phyloP scores from a whole-genome alignment of 2,113 vertebrate species.

The Caretta caretta region DNA sequence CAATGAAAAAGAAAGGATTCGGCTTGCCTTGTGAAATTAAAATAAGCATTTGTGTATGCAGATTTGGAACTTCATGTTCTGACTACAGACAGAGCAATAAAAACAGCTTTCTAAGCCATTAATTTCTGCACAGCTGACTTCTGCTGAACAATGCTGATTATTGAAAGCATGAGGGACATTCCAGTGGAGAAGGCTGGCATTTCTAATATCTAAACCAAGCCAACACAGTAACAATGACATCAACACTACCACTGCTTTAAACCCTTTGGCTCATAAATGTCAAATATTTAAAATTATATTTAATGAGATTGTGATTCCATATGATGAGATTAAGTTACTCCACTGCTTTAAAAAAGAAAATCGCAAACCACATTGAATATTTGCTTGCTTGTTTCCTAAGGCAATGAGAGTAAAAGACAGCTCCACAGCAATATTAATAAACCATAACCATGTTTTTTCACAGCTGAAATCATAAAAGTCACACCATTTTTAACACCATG shows the following conservation, averaged over 20 bases:
- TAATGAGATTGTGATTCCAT: neutral
- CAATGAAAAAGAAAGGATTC: slow-evolving; percentile 1
- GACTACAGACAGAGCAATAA: slow-evolving; percentile 61
- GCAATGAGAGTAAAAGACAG: rapidly evolving
- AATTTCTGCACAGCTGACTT: slow-evolving; percentile 78
- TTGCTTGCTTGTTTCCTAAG: rapidly evolving
- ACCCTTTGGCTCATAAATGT: slow-evolving; percentile 50
- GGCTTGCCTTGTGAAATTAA: slow-evolving; percentile 28
- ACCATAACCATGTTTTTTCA: neutral
- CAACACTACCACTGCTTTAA: slow-evolving; percentile 54
- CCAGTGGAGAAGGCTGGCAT: slow-evolving; percentile 49
- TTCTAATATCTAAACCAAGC: slow-evolving; percentile 28
- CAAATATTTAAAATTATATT: slow-evolving; percentile 45
- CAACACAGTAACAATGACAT: slow-evolving; percentile 38
- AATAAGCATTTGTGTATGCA: slow-evolving; percentile 36
- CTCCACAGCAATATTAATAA: neutral
- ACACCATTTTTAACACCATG: neutral
- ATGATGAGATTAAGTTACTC: neutral
- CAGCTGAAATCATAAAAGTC: neutral
- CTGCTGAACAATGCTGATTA: slow-evolving; percentile 74
- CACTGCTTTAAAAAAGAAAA: neutral
- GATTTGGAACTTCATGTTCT: slow-evolving; percentile 76
- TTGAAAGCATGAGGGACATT: slow-evolving; percentile 66
- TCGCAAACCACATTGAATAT: rapidly evolving
- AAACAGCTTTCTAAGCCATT: slow-evolving; percentile 76